A percentile compares a stretch with the other conserved stretches of the same genome.
These are phyloP conservation scores for Drosophila virilis DNA, from an alignment of 1,140 invertebrate species.

Conservation along the genomic window DNA sequence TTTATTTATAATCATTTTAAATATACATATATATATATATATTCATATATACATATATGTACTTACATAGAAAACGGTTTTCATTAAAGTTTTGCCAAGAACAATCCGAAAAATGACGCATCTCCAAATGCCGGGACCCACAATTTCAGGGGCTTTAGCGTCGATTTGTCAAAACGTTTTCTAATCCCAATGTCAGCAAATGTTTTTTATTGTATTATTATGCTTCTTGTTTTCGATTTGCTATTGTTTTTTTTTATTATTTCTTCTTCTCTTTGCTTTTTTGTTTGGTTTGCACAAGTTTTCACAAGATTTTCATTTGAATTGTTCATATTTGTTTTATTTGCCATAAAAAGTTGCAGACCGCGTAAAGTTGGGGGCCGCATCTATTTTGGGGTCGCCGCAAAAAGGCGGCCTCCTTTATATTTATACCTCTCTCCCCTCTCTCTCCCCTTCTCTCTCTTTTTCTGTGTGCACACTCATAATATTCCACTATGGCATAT, in stretches of 20 bases:
- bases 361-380: constrained; percentile 68
- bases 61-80: constrained; percentile 5
- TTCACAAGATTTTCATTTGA: constrained; percentile 37
- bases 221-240: not conserved
- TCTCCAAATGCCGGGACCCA: not conserved
- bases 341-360: constrained; percentile 74
- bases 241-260: not conserved
- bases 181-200: constrained; percentile 61
- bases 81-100: not conserved
- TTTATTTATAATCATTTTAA: constrained; percentile 80
- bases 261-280: not conserved
- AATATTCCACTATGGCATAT: not conserved
- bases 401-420: constrained; percentile 12
- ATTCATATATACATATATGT: constrained; percentile 14
- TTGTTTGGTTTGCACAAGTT: not conserved
- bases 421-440: constrained; percentile 10
- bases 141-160: constrained; percentile 40
- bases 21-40: constrained; percentile 45
- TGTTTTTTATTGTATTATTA: constrained; percentile 30
- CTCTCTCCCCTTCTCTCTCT: too few species aligned
- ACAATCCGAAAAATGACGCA: constrained; percentile 11
- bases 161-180: constrained; percentile 77
- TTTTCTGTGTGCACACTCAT: not conserved
- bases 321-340: constrained; percentile 64
- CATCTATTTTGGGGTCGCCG: constrained; percentile 56